Evolutionary conservation across 2,113 vertebrate genomes (phyloP), one percentile per base, ranked within the genome.

Genomic region (Protobothrops mucrosquamatus): DNA sequence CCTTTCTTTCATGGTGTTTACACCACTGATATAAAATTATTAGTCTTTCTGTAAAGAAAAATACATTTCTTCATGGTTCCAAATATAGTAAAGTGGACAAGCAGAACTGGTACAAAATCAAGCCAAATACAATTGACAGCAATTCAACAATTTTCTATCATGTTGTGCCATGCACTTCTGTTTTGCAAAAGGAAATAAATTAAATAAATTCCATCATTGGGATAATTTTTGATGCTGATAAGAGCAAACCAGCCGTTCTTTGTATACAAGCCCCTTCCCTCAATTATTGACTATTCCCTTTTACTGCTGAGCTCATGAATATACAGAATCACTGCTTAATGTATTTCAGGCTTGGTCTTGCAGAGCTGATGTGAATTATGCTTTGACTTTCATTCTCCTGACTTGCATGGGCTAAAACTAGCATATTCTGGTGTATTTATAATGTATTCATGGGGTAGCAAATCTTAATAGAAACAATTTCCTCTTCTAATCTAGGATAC

Each of bases 381-480:
- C 48, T 3, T 24, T 0, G 48, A 2, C 20, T 11, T 95, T 95
- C 56, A 93, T 11, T 0, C 0, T 88, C 69, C 81, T 88, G 4
- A 3, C 34, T 92, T 0, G 0, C 10, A 6, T 48, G 57, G 2
- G 52, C 88, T 92, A 91, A 51, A 88, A 51, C 2, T 52, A 2
- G 46, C 94, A 85, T 88, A 74, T 2, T 61, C 8, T 9, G 6
- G 54, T 81, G 46, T 91, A 46, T 89, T 92, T 92, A 48, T 92
- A 89, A 86, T 64, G n/a, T 74, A 91, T 89, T 91, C 94, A 95
- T 93, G 81, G 94, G 94, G 93, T 51, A 92, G 6, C 1, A 94
- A 93, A 92, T 94, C 93, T 95, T 92, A 46, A 95, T 93, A 93
- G 94, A 94, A 95, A 85, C 3, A 85, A n/a, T 26, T 91, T 93